phyloP scores from a whole-genome alignment of 2,888 invertebrate species.

The Brenthis daphne region DNA sequence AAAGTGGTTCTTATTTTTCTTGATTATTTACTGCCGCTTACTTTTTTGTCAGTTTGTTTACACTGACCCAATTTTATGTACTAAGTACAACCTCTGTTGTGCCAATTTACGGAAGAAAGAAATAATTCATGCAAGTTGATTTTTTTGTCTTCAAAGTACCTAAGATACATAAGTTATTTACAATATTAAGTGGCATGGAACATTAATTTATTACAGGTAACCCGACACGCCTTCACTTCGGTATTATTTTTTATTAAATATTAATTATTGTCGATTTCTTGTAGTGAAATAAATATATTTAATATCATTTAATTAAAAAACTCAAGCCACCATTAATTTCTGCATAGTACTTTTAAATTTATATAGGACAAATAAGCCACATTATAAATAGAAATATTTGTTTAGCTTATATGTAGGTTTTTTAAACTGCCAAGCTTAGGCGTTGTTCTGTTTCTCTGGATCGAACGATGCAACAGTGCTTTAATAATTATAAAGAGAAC shows the following conservation, averaged over 20 bases:
- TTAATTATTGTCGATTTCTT: too few relatives aligned
- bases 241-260: constrained; percentile 7
- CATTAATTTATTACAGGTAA: constrained; percentile 12
- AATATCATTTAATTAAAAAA: too few relatives aligned
- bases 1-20: constrained; percentile 43
- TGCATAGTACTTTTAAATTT: too few relatives aligned
- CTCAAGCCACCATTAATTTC: too few relatives aligned
- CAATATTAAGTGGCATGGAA: constrained; percentile 6
- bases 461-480: too few relatives aligned
- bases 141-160: neutral
- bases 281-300: too few relatives aligned
- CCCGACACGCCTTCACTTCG: neutral
- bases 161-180: neutral
- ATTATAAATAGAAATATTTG: too few relatives aligned
- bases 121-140: constrained; percentile 12
- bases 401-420: too few relatives aligned
- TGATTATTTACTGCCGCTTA: constrained; percentile 32
- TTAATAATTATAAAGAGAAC: too few relatives aligned
- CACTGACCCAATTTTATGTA: constrained; percentile 28
- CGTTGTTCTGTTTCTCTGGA: too few relatives aligned
- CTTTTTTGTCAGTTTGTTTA: constrained; percentile 30
- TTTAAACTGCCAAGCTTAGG: too few relatives aligned
- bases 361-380: too few relatives aligned
- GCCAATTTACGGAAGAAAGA: constrained; percentile 26
- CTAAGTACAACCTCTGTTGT: constrained; percentile 24